phyloP scores from a whole-genome alignment of 2,888 invertebrate species.

The Thyatira batis region DNA sequence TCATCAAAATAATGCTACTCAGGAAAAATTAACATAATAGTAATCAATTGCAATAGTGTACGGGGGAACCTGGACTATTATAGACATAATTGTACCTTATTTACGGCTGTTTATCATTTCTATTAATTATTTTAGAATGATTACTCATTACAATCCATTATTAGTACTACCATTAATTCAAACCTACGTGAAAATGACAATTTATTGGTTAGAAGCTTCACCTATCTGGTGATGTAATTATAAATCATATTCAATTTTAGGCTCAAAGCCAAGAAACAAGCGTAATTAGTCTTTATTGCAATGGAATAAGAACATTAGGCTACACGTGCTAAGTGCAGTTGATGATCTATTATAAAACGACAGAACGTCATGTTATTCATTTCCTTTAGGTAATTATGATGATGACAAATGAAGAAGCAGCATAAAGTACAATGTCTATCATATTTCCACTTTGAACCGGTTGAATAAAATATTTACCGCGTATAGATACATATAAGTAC shows the following conservation, averaged over 20 bases:
- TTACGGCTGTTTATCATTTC: neutral
- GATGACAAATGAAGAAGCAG: neutral
- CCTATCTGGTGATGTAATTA: neutral
- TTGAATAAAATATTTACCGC: neutral
- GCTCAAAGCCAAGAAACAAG: neutral
- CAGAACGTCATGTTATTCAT: neutral
- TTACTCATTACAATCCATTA: neutral
- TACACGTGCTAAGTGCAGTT: neutral
- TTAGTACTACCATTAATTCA: neutral
- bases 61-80: too few relatives aligned
- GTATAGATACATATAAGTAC: too few relatives aligned
- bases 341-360: neutral
- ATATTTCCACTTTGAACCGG: neutral
- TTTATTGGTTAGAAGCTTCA: neutral
- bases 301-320: neutral
- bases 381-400: neutral
- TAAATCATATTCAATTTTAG: neutral
- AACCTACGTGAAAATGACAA: neutral
- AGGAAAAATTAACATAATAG: too few relatives aligned
- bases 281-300: neutral
- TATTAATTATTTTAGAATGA: neutral
- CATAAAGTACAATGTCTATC: neutral
- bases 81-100: neutral
- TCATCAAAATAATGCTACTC: too few relatives aligned
- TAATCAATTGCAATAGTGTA: too few relatives aligned